Conservation (phyloP, 1,140 invertebrate species). For the Cardiocondyla obscurior region DNA sequence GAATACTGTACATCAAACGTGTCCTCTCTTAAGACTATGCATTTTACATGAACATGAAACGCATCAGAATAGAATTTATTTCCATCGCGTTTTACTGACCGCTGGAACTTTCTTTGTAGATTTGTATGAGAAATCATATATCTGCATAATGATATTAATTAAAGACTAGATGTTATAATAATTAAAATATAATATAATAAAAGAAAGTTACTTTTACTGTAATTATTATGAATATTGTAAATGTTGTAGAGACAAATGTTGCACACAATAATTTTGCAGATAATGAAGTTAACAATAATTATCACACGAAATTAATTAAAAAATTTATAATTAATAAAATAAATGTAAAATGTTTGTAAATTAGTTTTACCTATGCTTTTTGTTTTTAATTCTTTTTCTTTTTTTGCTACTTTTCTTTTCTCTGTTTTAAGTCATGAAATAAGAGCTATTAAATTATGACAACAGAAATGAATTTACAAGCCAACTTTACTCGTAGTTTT, state of each 20-base stretch:
- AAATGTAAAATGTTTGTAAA: background rate
- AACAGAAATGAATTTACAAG: background rate
- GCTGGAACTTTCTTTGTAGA: background rate
- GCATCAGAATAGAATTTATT: slow-evolving; percentile 6
- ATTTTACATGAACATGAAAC: background rate
- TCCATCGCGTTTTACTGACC: background rate
- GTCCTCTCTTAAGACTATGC: slow-evolving; percentile 1
- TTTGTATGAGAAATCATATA: background rate
- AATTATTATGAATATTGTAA: background rate
- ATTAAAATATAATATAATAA: background rate
- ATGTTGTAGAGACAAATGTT: background rate
- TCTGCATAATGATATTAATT: background rate
- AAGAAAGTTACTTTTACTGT: background rate
- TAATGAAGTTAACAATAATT: background rate
- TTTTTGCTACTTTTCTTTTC: background rate
- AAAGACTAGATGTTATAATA: background rate
- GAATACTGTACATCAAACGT: background rate
- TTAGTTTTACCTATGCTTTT: background rate
- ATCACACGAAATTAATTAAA: background rate
- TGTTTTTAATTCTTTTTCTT: background rate
- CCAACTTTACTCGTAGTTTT: background rate
- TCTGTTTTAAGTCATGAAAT: background rate
- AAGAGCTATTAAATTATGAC: background rate
- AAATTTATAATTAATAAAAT: background rate
- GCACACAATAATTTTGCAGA: background rate